Percentiles rank a stretch among this genome's conserved stretches.
These are phyloP conservation scores for Tenthredo amoena DNA, from an alignment of 2,888 invertebrate genomes.

Conservation along the genomic window DNA sequence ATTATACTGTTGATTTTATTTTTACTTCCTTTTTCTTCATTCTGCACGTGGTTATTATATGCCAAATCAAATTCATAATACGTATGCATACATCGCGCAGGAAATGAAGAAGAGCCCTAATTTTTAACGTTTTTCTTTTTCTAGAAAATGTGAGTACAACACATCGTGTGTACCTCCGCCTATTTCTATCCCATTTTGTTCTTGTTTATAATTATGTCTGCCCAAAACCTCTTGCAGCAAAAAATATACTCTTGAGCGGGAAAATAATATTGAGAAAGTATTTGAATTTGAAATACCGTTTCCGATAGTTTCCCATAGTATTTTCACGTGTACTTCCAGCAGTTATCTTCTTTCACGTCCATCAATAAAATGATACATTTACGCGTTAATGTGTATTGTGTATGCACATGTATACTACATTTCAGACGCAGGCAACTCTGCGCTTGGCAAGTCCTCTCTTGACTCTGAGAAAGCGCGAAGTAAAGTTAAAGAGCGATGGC, in stretches of 20 bases:
- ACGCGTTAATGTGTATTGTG: not conserved
- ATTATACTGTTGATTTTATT: not conserved
- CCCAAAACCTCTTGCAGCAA: not conserved
- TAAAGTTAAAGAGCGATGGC: slow-evolving; percentile 67
- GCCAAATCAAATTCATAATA: not conserved
- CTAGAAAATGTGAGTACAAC: slow-evolving; percentile 5
- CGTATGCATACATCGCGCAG: not conserved
- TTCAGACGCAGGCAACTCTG: slow-evolving; percentile 66
- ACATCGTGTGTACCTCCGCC: not conserved
- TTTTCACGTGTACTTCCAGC: not conserved
- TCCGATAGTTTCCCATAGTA: not conserved
- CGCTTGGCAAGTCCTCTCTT: slow-evolving; percentile 72
- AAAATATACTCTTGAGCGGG: not conserved
- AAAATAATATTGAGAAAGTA: not conserved
- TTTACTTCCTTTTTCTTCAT: not conserved
- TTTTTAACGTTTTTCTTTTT: not conserved
- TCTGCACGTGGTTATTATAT: not conserved
- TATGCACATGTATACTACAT: not conserved
- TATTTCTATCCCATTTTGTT: not conserved
- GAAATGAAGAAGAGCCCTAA: not conserved
- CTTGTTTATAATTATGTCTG: not conserved
- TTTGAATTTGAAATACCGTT: not conserved
- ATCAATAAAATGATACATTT: not conserved
- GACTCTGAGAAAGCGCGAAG: slow-evolving; percentile 74
- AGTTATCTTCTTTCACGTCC: not conserved